These are phyloP conservation scores for Monodelphis domestica DNA, from an alignment of 2,797 vertebrate species.

Conservation along the genomic window DNA sequence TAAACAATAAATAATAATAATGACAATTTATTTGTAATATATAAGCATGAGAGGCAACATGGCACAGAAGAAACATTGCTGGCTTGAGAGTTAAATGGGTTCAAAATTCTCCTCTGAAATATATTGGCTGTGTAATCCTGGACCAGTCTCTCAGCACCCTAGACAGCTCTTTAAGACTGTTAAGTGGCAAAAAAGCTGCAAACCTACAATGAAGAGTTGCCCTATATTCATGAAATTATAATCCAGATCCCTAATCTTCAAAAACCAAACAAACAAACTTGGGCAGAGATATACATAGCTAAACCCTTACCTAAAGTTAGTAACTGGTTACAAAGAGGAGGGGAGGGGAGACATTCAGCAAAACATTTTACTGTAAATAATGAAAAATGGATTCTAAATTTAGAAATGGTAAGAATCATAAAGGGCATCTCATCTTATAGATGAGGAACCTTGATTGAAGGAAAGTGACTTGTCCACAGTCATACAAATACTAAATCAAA, in stretches of 20 bases:
- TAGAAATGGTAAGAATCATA: background rate
- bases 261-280: background rate
- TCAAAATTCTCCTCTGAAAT: background rate
- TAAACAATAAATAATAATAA: background rate
- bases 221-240: background rate
- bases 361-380: background rate
- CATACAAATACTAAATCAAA: background rate
- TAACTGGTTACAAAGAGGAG: background rate
- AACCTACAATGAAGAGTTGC: background rate
- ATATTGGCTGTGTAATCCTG: no score
- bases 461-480: background rate
- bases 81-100: background rate
- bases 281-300: background rate
- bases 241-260: background rate
- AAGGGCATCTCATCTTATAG: background rate
- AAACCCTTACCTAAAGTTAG: background rate
- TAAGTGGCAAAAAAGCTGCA: background rate
- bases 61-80: background rate
- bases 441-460: background rate
- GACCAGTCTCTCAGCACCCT: conserved; percentile 1
- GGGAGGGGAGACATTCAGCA: background rate
- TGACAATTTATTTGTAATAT: background rate
- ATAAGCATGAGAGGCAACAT: background rate
- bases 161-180: background rate
- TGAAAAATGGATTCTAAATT: background rate